Evolutionary conservation across 2,797 vertebrate species (phyloP), one percentile per base, ranked within the genome.

Genomic region (Gymnopithys bicolor): DNA sequence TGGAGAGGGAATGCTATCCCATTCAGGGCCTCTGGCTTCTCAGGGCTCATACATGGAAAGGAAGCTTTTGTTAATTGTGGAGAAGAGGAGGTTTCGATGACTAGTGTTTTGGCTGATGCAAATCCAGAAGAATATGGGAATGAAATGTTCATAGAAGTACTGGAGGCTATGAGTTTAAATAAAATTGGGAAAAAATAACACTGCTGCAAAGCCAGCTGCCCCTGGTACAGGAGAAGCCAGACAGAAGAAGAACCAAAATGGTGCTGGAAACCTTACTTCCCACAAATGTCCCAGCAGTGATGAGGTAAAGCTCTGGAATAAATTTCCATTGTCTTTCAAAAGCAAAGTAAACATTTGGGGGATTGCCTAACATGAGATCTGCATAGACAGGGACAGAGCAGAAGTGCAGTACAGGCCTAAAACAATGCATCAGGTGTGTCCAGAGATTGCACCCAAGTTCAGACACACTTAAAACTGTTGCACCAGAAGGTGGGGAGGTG

Each of bases 261-360:
- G n/a, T 60, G 33, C 89, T 94, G 87, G 84, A 95, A 96, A 88
- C 0, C 0, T 32, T 90, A 51, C 79, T 89, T 59, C 73, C 59
- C 80, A 64, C 79, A 86, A 84, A 85, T 30, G 13, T 93, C 67
- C 73, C 82, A 93, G 76, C n/a, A 90, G 79, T 0, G 12, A 95
- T 84, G 79, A 92, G 59, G 45, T 91, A 93, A 94, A 94, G 37
- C 55, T 93, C 73, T 86, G 82, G 73, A 94, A 32, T 73, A 91
- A 93, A 96, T 92, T 95, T 94, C 74, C 87, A 88, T 84, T 95
- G 89, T 93, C 76, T 86, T 89, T 48, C 67, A 84, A 81, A 84
- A 52, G 15, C 43, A 69, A 93, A 91, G 48, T 59, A 93, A 96
- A 86, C 80, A 76, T 28, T 43, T 67, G 37, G 55, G 80, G 24